A percentile compares a stretch with the other conserved stretches of the same genome.
These are phyloP conservation scores for Coranthus polyacanthus DNA, from an alignment of 2,797 vertebrate genomes.

Conservation along the genomic window DNA sequence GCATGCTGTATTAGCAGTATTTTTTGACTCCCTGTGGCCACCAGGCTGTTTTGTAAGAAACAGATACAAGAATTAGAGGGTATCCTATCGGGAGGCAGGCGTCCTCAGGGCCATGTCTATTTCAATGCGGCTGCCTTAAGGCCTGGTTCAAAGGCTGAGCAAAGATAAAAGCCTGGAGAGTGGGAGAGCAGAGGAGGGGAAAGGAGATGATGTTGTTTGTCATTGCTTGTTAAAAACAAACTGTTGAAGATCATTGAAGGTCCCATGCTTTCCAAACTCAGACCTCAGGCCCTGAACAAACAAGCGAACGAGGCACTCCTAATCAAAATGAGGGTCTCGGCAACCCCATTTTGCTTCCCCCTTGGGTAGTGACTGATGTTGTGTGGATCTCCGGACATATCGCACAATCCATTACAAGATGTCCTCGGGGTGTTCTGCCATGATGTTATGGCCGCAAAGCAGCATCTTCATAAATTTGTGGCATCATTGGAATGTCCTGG, in stretches of 20 bases:
- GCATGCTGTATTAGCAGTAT: slow-evolving; percentile 23
- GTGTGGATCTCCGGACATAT: slow-evolving; percentile 17
- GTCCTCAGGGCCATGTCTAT: slow-evolving; percentile 58
- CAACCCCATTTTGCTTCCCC: slow-evolving; percentile 30
- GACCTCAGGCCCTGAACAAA: slow-evolving; percentile 59
- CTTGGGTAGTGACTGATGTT: slow-evolving; percentile 55
- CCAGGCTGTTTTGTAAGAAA: slow-evolving; percentile 38
- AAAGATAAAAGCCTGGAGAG: slow-evolving; percentile 70
- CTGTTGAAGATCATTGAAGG: slow-evolving; percentile 60
- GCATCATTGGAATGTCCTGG: slow-evolving; percentile 38
- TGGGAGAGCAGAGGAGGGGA: slow-evolving; percentile 16
- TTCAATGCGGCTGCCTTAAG: slow-evolving; percentile 61
- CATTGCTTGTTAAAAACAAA: slow-evolving; percentile 74
- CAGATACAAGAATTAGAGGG: slow-evolving; percentile 48
- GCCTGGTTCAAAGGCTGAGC: slow-evolving; percentile 71
- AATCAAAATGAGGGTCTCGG: slow-evolving; percentile 66
- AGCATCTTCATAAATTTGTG: slow-evolving; percentile 70
- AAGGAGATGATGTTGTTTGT: slow-evolving; percentile 65
- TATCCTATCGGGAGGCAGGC: slow-evolving; percentile 45
- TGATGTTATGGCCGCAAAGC: slow-evolving; percentile 63
- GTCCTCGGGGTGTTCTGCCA: slow-evolving; percentile 59
- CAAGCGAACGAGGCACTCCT: slow-evolving; percentile 52
- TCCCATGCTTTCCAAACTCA: slow-evolving; percentile 47
- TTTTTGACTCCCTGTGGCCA: slow-evolving; percentile 25
- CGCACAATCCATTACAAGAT: slow-evolving; percentile 54